Base-by-base conservation (phyloP, 2,113 vertebrate genomes). In the Centropus unirufus region DNA sequence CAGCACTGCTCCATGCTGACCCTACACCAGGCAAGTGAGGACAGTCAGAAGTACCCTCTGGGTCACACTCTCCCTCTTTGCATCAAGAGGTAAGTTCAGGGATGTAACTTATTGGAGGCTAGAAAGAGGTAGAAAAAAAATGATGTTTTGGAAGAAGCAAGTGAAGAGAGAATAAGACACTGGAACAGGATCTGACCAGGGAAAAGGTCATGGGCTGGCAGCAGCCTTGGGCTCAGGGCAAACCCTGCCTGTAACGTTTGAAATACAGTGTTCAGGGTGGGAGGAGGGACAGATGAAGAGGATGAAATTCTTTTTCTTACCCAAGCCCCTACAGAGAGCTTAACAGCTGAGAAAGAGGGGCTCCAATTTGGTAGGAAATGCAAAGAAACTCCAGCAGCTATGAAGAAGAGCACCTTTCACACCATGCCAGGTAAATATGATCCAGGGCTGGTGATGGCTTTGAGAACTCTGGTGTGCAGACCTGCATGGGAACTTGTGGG, bases 241-340 rank as follows among this genome's bases (percentile, higher is more conserved):
- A 90, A 18, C 5, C 26, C 42, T 47, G 27, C 9, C 8, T 27
- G 11, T 8, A 42, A 30, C 27, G 27, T 47, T 52, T 69, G 19
- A 91, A 83, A 77, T 29, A 8, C 1, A 17, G 3, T 47, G 30
- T 66, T 88, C 15, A 62, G 14, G 3, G 12, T 72, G 21, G 16
- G 54, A 76, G 3, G 58, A 82, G 69, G 36, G 23, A 34, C 0
- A 6, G 27, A 36, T 40, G 8, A 66, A 62, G 20, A 83, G 54
- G 21, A 40, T 76, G 24, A 55, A 75, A 94, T 5, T 21, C 27
- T 13, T 72, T 84, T n/a, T 82, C n/a, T 75, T 44, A 44, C 21
- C 21, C 13, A 24, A 62, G 0, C 4, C 14, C 8, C 17, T 73
- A 8, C 6, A n/a, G 20, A 13, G 13, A 39, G 14, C 15, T 69